phyloP scores from a whole-genome alignment of 1,140 invertebrate genomes.

The Drosophila subobscura region DNA sequence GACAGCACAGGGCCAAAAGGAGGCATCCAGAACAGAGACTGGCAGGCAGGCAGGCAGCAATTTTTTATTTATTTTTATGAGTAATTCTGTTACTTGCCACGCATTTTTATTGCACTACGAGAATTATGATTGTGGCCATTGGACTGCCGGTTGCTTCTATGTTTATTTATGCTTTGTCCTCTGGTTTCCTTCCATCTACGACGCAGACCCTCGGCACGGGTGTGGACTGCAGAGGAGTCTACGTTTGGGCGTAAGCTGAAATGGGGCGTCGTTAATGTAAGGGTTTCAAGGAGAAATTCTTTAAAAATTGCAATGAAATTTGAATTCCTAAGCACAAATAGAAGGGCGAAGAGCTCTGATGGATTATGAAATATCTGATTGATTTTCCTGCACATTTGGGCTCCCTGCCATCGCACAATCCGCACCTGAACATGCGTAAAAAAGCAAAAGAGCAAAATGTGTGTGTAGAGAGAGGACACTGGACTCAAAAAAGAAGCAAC shows the following conservation, averaged over 20 bases:
- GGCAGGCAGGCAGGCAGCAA: slow-evolving; percentile 33
- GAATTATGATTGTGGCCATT: slow-evolving; percentile 70
- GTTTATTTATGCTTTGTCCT: slow-evolving; percentile 31
- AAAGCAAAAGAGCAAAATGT: slow-evolving; percentile 35
- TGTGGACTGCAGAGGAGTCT: neutral
- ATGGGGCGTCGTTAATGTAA: too few relatives aligned
- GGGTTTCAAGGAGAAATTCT: too few relatives aligned
- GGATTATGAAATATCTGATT: too few relatives aligned
- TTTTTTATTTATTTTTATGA: slow-evolving; percentile 79
- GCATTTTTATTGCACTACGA: slow-evolving; percentile 71
- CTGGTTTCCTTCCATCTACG: neutral
- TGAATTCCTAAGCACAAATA: neutral
- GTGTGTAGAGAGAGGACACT: slow-evolving; percentile 10
- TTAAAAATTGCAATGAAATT: neutral
- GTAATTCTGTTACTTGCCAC: slow-evolving; percentile 67
- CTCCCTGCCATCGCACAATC: too few relatives aligned
- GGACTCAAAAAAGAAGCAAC: slow-evolving; percentile 24
- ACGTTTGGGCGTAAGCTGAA: too few relatives aligned
- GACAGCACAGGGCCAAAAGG: neutral
- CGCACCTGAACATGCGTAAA: slow-evolving; percentile 25
- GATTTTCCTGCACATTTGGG: too few relatives aligned
- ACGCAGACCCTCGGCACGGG: slow-evolving; percentile 3
- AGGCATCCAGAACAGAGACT: slow-evolving; percentile 4
- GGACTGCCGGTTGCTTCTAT: slow-evolving; percentile 10
- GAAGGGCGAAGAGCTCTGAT: too few relatives aligned